phyloP scores from a whole-genome alignment of 2,113 vertebrate genomes.

The Hassar affinis region DNA sequence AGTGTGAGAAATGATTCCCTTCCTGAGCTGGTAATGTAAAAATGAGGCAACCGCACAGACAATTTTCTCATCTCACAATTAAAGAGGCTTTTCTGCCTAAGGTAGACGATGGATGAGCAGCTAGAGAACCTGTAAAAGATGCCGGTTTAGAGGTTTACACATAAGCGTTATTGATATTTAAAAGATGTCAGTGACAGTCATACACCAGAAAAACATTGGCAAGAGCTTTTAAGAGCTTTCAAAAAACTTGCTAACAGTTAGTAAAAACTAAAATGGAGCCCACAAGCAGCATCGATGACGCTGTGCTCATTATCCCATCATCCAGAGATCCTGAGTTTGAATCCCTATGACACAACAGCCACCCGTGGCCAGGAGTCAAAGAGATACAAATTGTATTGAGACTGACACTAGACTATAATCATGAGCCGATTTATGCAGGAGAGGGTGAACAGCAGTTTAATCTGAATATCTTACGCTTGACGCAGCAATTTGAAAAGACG shows the following conservation, averaged over 20 bases:
- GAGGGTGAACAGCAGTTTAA: no score
- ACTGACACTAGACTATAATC: no score
- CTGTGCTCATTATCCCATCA: background rate
- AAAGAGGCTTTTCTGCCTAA: background rate
- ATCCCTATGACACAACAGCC: no score
- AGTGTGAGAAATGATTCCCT: background rate
- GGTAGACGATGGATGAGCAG: background rate
- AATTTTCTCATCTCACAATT: background rate
- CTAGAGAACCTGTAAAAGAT: background rate
- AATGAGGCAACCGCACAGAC: background rate
- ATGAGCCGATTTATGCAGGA: no score
- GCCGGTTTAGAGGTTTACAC: background rate
- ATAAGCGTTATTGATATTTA: background rate
- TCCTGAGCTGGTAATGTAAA: background rate
- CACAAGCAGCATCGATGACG: background rate
- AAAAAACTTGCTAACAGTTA: background rate
- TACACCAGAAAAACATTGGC: background rate
- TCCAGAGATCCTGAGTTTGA: background rate
- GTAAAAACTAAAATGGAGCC: background rate
- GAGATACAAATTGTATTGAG: no score
- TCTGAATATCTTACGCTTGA: no score
- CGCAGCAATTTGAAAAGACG: no score
- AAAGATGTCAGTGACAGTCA: background rate
- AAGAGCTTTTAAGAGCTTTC: background rate
- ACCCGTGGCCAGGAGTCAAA: no score